Conservation (phyloP, 2,797 vertebrate species). For the Semaprochilodus insignis region DNA sequence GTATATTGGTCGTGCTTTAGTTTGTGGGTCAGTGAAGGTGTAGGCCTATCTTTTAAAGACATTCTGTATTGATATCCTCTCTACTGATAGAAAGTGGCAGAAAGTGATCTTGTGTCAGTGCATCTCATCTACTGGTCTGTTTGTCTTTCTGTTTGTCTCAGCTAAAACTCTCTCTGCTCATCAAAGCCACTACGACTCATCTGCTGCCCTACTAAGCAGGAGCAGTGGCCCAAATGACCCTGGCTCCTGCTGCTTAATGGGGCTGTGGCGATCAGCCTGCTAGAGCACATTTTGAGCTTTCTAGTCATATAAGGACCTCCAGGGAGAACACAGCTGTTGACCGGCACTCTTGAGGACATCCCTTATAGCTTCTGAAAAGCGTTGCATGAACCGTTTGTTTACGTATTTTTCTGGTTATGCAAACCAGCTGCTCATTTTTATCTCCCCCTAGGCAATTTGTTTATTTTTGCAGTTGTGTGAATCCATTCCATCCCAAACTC, state of each 20-base stretch:
- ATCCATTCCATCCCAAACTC: background rate
- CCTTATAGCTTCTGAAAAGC: background rate
- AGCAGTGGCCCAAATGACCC: background rate
- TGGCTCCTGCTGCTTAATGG: background rate
- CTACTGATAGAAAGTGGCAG: no score
- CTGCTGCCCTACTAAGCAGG: background rate
- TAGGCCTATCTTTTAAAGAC: no score
- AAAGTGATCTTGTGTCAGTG: background rate
- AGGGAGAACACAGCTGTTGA: background rate
- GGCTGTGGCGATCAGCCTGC: background rate
- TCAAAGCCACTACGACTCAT: background rate
- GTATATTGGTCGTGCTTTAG: no score
- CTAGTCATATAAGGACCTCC: background rate
- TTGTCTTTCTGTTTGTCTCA: background rate
- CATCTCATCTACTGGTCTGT: background rate
- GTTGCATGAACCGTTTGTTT: background rate
- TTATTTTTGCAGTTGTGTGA: background rate
- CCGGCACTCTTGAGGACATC: background rate
- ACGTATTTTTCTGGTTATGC: background rate
- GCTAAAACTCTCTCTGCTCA: background rate
- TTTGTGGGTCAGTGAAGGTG: no score
- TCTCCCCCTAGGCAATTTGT: background rate
- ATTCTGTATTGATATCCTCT: no score
- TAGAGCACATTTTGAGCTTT: background rate
- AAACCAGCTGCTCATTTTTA: constrained; percentile 29